Evolutionary conservation across 2,113 vertebrate species (phyloP).

Genomic region (Alethe castanea): DNA sequence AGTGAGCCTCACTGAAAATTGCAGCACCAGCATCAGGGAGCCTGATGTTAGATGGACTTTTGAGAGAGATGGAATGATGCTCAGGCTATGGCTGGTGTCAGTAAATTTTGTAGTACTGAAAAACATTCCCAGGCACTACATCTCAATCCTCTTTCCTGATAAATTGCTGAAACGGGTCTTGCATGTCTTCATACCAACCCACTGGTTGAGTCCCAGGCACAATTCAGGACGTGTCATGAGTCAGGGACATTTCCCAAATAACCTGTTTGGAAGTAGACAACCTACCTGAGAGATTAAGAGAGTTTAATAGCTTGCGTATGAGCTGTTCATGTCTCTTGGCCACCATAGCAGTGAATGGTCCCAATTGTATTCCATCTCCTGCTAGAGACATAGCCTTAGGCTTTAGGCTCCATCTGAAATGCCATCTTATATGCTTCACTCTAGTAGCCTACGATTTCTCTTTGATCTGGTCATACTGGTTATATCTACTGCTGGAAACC

Average conservation of each 20-base stretch:
- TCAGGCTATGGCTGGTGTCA: not conserved
- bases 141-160: not conserved
- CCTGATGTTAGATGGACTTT: not conserved
- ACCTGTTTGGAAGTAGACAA: not conserved
- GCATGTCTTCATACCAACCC: fast-evolving
- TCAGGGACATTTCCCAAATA: not conserved
- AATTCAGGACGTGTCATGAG: not conserved
- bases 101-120: not conserved
- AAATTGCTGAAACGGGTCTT: not conserved
- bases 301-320: not conserved
- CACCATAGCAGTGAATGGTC: not conserved
- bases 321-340: not conserved
- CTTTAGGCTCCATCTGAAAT: not conserved
- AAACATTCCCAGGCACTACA: not conserved
- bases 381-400: not conserved
- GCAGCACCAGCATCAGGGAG: not conserved
- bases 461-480: not conserved
- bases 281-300: not conserved
- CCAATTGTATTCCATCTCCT: not conserved
- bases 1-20: not conserved
- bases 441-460: not conserved
- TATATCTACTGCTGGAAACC: not conserved
- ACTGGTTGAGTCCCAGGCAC: not conserved
- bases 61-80: not conserved
- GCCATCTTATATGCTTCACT: fast-evolving